Evolutionary conservation across 2,113 vertebrate species (phyloP), one percentile per base, ranked within the genome.

Genomic region (Pteronura brasiliensis): DNA sequence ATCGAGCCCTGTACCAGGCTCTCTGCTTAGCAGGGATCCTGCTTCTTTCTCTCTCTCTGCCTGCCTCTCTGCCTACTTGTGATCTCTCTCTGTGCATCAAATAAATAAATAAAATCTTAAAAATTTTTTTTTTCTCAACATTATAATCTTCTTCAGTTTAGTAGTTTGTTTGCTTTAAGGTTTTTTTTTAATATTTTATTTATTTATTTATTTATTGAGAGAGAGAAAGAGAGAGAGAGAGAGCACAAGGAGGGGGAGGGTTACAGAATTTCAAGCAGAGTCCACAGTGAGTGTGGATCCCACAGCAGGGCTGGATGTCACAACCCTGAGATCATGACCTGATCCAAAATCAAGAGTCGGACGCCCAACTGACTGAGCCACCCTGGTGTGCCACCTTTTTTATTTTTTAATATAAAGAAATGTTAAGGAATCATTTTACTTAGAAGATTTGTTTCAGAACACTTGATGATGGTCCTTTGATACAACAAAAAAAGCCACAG

Each of bases 1-100:
- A 17, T 52, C 0, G 15, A 52, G 52, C 15, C 52, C 15, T 0
- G 1, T 4, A 52, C 4, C 15, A 17, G 4, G 15, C 52, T 52
- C 52, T 52, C 52, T 52, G 52, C 52, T 52, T 17, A 52, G 52
- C 15, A 52, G 15, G 52, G 52, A 52, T 15, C 15, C 52, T 17
- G 15, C 52, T 17, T 52, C 52, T 4, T 6, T 15, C 52, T 52
- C 52, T 17, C 49, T 52, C 52, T 52, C 52, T 52, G 15, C 52
- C 52, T 52, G 52, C 52, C 15, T 52, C 15, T 52, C 49, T 52
- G 49, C 49, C 14, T 52, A 52, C 49, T 52, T 52, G 52, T 52
- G 52, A 52, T 52, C 52, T 52, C 4, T 5, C 52, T 52, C 52
- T 52, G 52, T 52, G 52, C 4, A 4, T 52, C 52, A 52, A 52